phyloP scores from a whole-genome alignment of 2,888 invertebrate species.

The Ecdyonurus torrentis region DNA sequence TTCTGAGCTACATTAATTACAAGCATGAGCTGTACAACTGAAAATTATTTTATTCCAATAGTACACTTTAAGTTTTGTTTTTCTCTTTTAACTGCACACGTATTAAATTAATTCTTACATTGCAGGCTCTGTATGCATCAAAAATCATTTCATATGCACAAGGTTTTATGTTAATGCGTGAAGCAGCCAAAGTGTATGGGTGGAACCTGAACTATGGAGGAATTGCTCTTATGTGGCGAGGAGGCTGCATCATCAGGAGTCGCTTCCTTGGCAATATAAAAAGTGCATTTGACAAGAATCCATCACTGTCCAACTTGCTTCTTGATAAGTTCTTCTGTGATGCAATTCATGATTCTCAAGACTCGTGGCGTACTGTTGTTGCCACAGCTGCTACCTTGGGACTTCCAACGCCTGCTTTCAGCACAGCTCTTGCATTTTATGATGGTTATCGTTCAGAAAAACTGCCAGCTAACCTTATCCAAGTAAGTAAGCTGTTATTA shows the following conservation, averaged over 20 bases:
- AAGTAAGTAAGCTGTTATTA: constrained; percentile 32
- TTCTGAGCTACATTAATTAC: too few relatives aligned
- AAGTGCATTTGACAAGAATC: constrained; percentile 80
- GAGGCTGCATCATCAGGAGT: constrained; percentile 94
- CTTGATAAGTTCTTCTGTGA: constrained; percentile 85
- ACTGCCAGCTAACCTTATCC: constrained; percentile 88
- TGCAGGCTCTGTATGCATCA: constrained; percentile 82
- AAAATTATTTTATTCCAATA: too few relatives aligned
- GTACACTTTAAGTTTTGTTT: too few relatives aligned
- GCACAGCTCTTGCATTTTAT: constrained; percentile 89
- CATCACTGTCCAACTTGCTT: constrained; percentile 68
- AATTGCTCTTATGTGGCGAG: constrained; percentile 98
- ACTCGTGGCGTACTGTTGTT: constrained; percentile 73
- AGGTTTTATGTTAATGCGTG: constrained; percentile 88
- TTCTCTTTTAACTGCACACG: too few relatives aligned
- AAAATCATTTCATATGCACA: constrained; percentile 99
- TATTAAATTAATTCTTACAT: too few relatives aligned
- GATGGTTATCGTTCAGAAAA: constrained; percentile 81
- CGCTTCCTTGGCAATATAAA: constrained; percentile 83
- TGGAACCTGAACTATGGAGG: constrained; percentile 97
- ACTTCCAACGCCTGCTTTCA: constrained; percentile 87
- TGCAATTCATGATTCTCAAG: constrained; percentile 65
- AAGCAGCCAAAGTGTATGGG: constrained; percentile 75
- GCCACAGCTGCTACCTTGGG: constrained; percentile 47
- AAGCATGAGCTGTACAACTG: too few relatives aligned